phyloP scores from a whole-genome alignment of 1,140 invertebrate species.

The Hormaphis cornu region DNA sequence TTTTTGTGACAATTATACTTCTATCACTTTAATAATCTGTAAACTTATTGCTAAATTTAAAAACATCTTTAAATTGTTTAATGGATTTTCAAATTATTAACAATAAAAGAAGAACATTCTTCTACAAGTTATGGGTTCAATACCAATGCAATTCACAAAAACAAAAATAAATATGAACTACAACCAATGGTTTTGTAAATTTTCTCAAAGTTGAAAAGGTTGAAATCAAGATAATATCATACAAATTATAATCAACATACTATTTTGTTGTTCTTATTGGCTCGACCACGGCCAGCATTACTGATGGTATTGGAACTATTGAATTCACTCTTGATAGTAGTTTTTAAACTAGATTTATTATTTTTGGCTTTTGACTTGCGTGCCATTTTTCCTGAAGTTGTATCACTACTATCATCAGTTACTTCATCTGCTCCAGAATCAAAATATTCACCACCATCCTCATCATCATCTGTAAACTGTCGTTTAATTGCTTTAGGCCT shows the following conservation, averaged over 20 bases:
- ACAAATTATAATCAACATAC: neutral
- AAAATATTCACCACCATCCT: neutral
- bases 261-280: neutral
- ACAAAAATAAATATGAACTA: too few relatives aligned
- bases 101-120: too few relatives aligned
- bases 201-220: too few relatives aligned
- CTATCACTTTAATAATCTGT: too few relatives aligned
- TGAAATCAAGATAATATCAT: too few relatives aligned
- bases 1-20: too few relatives aligned
- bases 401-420: neutral
- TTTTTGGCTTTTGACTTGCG: conserved; percentile 54
- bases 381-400: conserved; percentile 37
- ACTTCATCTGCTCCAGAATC: neutral
- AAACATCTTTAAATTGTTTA: too few relatives aligned
- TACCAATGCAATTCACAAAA: too few relatives aligned
- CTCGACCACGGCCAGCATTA: neutral
- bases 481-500: neutral
- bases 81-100: too few relatives aligned
- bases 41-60: too few relatives aligned
- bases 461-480: neutral
- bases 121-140: too few relatives aligned
- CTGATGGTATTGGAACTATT: neutral
- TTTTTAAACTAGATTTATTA: conserved; percentile 40
- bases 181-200: too few relatives aligned
- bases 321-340: neutral